phyloP scores from a whole-genome alignment of 2,797 vertebrate genomes.

The Steatocranus sp. region DNA sequence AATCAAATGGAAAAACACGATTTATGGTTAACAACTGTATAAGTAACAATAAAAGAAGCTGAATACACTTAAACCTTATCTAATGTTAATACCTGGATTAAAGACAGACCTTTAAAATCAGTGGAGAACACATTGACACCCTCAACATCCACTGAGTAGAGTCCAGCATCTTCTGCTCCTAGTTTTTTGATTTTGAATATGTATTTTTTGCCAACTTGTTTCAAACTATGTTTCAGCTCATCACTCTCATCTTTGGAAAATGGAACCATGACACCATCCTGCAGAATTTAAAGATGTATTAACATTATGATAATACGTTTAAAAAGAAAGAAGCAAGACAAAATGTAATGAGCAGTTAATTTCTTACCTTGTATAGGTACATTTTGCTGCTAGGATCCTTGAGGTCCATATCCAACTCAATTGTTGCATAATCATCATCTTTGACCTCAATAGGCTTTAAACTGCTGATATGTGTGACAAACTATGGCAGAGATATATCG shows the following conservation, averaged over 20 bases:
- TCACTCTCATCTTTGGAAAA: constrained; percentile 53
- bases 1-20: not conserved
- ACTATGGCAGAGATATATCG: constrained; percentile 55
- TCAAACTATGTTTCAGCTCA: constrained; percentile 74
- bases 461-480: constrained; percentile 72
- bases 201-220: constrained; percentile 79
- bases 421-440: constrained; percentile 70
- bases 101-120: constrained; percentile 77
- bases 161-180: constrained; percentile 78
- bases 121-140: constrained; percentile 85
- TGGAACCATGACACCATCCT: constrained; percentile 84
- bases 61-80: not conserved
- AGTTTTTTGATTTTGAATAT: constrained; percentile 81
- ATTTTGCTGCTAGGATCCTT: constrained; percentile 81
- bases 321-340: not conserved
- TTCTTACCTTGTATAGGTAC: constrained; percentile 86
- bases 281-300: not conserved
- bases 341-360: not conserved
- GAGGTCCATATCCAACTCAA: constrained; percentile 86
- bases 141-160: constrained; percentile 87
- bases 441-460: constrained; percentile 80
- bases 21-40: not conserved
- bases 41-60: not conserved
- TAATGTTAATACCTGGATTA: not conserved
- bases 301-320: not conserved